phyloP scores from a whole-genome alignment of 2,888 invertebrate genomes.

The Prosopocoilus inquinatus region DNA sequence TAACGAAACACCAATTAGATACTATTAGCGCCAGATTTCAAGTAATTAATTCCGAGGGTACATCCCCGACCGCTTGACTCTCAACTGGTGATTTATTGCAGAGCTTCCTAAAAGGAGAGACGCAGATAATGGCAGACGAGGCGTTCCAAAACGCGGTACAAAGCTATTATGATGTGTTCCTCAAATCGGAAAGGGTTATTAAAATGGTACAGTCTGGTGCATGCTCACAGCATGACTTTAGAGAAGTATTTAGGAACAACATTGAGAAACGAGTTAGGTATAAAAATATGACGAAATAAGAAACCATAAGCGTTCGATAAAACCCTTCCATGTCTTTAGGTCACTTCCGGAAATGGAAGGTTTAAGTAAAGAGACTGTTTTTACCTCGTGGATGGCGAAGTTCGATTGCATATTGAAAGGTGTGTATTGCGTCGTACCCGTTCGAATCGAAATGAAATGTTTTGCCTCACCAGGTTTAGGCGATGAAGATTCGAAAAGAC shows the following conservation, averaged over 20 bases:
- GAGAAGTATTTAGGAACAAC: conserved; percentile 97
- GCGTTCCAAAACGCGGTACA: conserved; percentile 99
- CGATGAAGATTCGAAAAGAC: conserved; percentile 85
- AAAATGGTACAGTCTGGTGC: conserved; percentile 98
- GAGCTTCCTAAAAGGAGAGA: conserved; percentile 96
- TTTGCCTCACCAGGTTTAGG: conserved; percentile 56
- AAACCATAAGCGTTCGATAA: neutral
- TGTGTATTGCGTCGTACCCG: conserved; percentile 42
- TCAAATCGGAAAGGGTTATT: conserved; percentile 93
- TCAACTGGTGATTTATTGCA: conserved; percentile 44
- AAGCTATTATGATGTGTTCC: conserved; percentile 92
- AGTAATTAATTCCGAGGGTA: conserved; percentile 53
- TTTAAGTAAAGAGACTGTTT: conserved; percentile 96
- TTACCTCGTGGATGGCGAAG: conserved; percentile 99
- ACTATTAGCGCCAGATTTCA: conserved; percentile 93
- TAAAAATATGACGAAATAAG: conserved; percentile 2
- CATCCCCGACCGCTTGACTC: neutral
- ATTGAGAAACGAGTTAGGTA: conserved; percentile 96
- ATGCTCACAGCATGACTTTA: conserved; percentile 97
- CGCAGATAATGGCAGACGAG: conserved; percentile 96
- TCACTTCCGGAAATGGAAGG: conserved; percentile 99
- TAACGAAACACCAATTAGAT: conserved; percentile 93
- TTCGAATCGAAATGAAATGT: neutral
- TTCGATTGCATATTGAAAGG: conserved; percentile 98
- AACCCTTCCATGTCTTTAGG: conserved; percentile 50